Percentiles rank a stretch among this genome's conserved stretches.
These are phyloP conservation scores for Acanthurus tractus DNA, from an alignment of 2,797 vertebrate genomes.

Conservation along the genomic window DNA sequence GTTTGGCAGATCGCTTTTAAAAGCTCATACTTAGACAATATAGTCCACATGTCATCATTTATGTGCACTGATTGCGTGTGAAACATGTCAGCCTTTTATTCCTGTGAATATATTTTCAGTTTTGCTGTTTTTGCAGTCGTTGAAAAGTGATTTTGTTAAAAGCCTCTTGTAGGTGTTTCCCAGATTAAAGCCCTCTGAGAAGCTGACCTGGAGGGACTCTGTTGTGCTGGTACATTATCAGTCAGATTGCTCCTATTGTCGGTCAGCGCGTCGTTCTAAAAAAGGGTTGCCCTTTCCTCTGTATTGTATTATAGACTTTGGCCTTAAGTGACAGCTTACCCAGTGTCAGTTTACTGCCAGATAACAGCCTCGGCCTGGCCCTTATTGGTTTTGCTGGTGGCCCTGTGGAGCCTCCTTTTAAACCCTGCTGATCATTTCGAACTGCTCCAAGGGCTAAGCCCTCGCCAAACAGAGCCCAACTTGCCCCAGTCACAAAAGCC, in stretches of 20 bases:
- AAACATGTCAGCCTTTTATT: background rate
- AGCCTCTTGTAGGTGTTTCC: slow-evolving; percentile 23
- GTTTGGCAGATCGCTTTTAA: background rate
- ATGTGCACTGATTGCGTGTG: background rate
- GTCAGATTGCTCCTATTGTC: slow-evolving; percentile 75
- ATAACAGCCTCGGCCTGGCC: slow-evolving; percentile 77
- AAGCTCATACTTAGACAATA: background rate
- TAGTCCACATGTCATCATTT: too few species aligned
- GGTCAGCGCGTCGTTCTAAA: slow-evolving; percentile 49
- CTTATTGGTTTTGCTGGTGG: slow-evolving; percentile 83
- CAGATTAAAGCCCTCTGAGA: slow-evolving; percentile 39
- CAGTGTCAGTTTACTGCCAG: slow-evolving; percentile 84
- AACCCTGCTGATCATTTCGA: slow-evolving; percentile 85
- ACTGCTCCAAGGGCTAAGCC: slow-evolving; percentile 85
- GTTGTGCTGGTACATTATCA: slow-evolving; percentile 71
- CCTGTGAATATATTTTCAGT: background rate
- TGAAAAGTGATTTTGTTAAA: slow-evolving; percentile 43
- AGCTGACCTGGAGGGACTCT: slow-evolving; percentile 56
- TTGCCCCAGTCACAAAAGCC: slow-evolving; percentile 85
- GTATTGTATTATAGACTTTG: slow-evolving; percentile 75
- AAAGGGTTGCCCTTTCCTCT: slow-evolving; percentile 72
- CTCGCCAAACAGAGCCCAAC: slow-evolving; percentile 87
- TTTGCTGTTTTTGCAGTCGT: background rate
- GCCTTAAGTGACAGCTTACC: slow-evolving; percentile 79
- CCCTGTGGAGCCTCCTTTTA: slow-evolving; percentile 81